phyloP scores from a whole-genome alignment of 2,113 vertebrate genomes.

The Camelus dromedarius region DNA sequence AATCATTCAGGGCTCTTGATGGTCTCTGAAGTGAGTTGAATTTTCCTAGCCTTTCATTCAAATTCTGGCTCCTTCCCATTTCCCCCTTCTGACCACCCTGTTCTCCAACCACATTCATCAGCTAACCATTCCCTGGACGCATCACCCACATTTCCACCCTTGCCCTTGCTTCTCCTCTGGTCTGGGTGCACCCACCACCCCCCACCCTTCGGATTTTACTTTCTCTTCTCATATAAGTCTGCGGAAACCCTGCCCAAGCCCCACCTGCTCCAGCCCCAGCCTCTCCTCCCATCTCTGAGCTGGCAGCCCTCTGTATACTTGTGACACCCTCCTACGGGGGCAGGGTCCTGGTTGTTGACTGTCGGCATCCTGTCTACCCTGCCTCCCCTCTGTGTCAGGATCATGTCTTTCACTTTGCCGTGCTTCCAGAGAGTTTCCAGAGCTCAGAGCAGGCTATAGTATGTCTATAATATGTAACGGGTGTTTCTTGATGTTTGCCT shows the following conservation, averaged over 20 bases:
- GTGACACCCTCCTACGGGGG: not conserved
- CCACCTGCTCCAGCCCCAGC: not conserved
- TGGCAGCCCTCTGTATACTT: not conserved
- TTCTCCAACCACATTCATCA: not conserved
- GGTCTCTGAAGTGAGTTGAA: not conserved
- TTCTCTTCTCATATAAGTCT: not conserved
- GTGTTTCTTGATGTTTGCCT: slow-evolving; percentile 9
- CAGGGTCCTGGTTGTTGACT: not conserved
- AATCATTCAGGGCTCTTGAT: not conserved
- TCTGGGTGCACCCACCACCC: not conserved
- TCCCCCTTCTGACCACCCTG: not conserved
- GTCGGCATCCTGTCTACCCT: not conserved
- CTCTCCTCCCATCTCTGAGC: not conserved
- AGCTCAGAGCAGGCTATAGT: not conserved
- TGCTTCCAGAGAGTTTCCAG: slow-evolving; percentile 5
- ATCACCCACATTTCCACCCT: not conserved
- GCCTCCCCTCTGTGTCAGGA: not conserved
- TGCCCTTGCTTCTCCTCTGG: not conserved
- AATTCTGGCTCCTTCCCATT: not conserved
- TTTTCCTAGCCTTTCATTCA: slow-evolving; percentile 11
- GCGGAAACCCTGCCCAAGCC: not conserved
- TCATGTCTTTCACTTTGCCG: not conserved
- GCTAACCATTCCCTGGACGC: not conserved
- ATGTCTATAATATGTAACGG: not conserved
- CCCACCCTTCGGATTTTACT: not conserved